Base-by-base conservation (phyloP, 2,888 invertebrate genomes). In the Amblyjoppa fuscipennis region DNA sequence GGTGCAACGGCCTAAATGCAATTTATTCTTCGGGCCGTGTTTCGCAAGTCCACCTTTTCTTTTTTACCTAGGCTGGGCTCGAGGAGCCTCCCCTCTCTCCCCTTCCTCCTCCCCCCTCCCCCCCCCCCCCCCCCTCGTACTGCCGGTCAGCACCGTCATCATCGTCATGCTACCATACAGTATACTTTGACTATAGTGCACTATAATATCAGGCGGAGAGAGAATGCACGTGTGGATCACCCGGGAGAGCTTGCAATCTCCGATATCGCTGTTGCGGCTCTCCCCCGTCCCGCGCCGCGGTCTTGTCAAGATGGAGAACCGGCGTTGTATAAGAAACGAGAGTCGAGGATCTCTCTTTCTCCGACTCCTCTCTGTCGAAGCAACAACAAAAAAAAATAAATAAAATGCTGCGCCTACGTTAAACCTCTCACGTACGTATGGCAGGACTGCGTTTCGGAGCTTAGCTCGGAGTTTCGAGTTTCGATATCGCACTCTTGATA, bases 1-100 rank as follows among this genome's bases (percentile, higher is more conserved):
- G 90, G 90, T 92, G 92, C 93, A 93, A 92, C 91, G 92, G 91
- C 93, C 93, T 92, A 93, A 93, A 93, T 93, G 93, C 93, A 92
- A 93, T 92, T 92, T 92, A 91, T 91, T 91, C 92, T 90, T 87
- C 89, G 88, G 75, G 83, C 84, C 83, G 84, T 41, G 74, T 81
- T 83, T 81, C 76, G 76, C 79, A 31, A 75, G 82, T 85, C 73
- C 77, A 64, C 81, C 81, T 88, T 85, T 87, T 87, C 77, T 80
- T 84, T 86, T 89, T 87, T 85, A 81, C 84, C 85, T 88, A 87
- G 80, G 75, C 76, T 70, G 51, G 56, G 74, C 75, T 61, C 66
- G n/a, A 28, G 11, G 28, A 53, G 16, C 45, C 66, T 45, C 41
- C 59, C 59, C 25, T 25, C 66, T 20, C 13, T 3, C 66, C 53